phyloP scores from a whole-genome alignment of 2,888 invertebrate species.

The Sarcophaga carnaria region DNA sequence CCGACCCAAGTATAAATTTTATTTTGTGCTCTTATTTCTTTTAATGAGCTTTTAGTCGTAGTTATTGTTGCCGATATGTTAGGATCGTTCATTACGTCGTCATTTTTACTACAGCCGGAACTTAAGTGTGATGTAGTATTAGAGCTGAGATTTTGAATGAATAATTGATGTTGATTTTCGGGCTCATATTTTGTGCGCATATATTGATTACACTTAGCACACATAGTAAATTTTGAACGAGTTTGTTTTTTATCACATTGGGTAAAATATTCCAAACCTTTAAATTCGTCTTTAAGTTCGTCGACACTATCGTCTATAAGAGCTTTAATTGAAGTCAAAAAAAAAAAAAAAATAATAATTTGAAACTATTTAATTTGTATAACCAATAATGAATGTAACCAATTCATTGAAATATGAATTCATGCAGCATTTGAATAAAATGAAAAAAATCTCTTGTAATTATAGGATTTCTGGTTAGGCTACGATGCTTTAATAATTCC shows the following conservation, averaged over 20 bases:
- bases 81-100: conserved; percentile 40
- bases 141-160: conserved; percentile 44
- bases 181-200: conserved; percentile 61
- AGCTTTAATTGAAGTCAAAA: conserved; percentile 64
- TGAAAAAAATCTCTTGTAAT: conserved; percentile 1
- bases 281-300: conserved; percentile 61
- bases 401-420: conserved; percentile 44
- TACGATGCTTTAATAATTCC: conserved; percentile 41
- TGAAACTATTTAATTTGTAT: conserved; percentile 60
- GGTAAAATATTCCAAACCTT: conserved; percentile 62
- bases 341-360: conserved; percentile 45
- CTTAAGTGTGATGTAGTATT: conserved; percentile 28
- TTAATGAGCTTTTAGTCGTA: conserved; percentile 54
- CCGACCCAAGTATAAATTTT: conserved; percentile 92
- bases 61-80: conserved; percentile 25
- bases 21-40: conserved; percentile 66
- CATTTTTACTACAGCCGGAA: conserved; percentile 46
- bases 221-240: conserved; percentile 66
- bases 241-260: conserved; percentile 62
- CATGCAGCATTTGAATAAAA: conserved; percentile 55
- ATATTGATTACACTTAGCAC: conserved; percentile 65
- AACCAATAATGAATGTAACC: conserved; percentile 46
- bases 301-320: conserved; percentile 64
- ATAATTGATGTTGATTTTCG: conserved; percentile 36
- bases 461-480: conserved; percentile 28